A percentile compares a stretch with the other conserved stretches of the same genome.
These are phyloP conservation scores for Priocnemis perturbator DNA, from an alignment of 2,888 invertebrate species.

Conservation along the genomic window DNA sequence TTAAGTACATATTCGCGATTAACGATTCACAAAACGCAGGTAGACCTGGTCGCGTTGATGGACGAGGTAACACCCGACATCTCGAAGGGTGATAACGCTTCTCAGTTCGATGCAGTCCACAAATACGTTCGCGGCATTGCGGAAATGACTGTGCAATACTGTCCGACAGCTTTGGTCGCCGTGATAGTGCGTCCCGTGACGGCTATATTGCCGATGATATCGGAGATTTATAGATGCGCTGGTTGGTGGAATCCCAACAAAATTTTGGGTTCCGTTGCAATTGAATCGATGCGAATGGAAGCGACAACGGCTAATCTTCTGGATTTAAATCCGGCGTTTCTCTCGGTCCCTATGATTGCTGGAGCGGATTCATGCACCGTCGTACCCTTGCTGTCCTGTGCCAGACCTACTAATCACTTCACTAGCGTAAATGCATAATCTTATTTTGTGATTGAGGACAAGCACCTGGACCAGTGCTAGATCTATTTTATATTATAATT, in stretches of 20 bases:
- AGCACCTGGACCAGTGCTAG: too few relatives aligned
- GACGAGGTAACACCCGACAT: conserved; percentile 59
- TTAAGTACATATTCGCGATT: neutral
- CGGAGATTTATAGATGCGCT: conserved; percentile 60
- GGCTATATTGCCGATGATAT: conserved; percentile 62
- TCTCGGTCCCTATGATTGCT: conserved; percentile 64
- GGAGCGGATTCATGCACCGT: conserved; percentile 64
- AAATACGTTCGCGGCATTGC: conserved; percentile 59
- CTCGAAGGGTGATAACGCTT: conserved; percentile 40
- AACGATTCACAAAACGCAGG: conserved; percentile 41
- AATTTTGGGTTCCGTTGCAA: conserved; percentile 64
- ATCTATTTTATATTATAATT: too few relatives aligned
- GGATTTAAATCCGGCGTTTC: conserved; percentile 62
- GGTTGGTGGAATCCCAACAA: conserved; percentile 62
- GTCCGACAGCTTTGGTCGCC: conserved; percentile 64
- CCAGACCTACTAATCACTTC: conserved; percentile 59
- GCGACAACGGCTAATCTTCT: conserved; percentile 61
- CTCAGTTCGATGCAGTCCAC: conserved; percentile 54
- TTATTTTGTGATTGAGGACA: neutral
- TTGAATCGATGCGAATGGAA: conserved; percentile 64
- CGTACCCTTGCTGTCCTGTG: conserved; percentile 65
- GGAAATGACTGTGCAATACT: conserved; percentile 54
- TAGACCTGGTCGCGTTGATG: conserved; percentile 68
- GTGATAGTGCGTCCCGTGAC: conserved; percentile 68
- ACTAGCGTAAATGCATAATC: conserved; percentile 42